A percentile compares a stretch with the other conserved stretches of the same genome.
Conservation (phyloP, 1,140 invertebrate species). For the Drosophila sproati region DNA sequence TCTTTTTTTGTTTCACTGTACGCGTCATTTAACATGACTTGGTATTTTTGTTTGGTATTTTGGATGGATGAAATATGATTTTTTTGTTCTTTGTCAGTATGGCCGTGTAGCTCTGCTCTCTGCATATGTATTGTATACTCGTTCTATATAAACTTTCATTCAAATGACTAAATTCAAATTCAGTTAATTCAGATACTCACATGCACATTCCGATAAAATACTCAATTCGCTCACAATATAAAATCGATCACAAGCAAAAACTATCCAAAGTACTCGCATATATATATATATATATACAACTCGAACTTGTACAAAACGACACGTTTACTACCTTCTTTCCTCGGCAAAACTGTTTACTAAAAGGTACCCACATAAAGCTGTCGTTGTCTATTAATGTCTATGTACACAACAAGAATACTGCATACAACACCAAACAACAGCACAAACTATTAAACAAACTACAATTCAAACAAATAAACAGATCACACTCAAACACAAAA, state of each 20-base stretch:
- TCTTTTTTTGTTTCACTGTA: not conserved
- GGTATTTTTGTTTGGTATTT: constrained; percentile 36
- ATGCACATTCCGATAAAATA: constrained; percentile 40
- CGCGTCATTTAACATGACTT: not conserved
- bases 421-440: constrained; percentile 15
- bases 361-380: constrained; percentile 85
- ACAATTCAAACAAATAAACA: constrained; percentile 28
- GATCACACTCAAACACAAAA: constrained; percentile 6
- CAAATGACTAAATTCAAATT: constrained; percentile 14
- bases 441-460: constrained; percentile 23
- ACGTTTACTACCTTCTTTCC: constrained; percentile 86
- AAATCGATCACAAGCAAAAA: constrained; percentile 48
- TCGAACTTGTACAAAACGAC: constrained; percentile 86
- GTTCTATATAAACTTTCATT: constrained; percentile 13
- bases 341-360: constrained; percentile 85
- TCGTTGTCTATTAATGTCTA: constrained; percentile 52
- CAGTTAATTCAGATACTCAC: constrained; percentile 15
- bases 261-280: constrained; percentile 77
- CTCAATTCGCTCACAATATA: constrained; percentile 29
- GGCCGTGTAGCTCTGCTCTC: constrained; percentile 22
- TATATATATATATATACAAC: constrained; percentile 40
- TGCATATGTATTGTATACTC: constrained; percentile 30
- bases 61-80: constrained; percentile 7
- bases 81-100: constrained; percentile 19
- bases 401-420: constrained; percentile 22